Base-by-base conservation (phyloP, 2,888 invertebrate species). In the Tridacna crocea region DNA sequence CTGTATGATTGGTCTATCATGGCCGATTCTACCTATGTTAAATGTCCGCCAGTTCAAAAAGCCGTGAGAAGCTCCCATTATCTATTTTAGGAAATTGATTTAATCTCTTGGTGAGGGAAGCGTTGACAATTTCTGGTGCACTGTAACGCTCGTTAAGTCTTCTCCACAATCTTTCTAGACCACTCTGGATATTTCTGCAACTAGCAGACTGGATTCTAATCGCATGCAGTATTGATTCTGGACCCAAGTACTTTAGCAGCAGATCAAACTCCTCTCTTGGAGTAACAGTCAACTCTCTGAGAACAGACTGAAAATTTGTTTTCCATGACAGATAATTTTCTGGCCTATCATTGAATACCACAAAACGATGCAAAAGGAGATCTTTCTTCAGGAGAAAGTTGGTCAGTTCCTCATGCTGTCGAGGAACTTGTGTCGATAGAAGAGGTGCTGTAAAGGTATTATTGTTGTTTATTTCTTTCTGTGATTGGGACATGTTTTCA, bases 71-170 rank as follows among this genome's bases (percentile, higher is more conserved):
- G 26, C 46, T 48, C 1, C 48, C 46, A 19, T 6, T 26, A 19
- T 63, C 22, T 2, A 75, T 13, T 24, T 75, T 75, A 0, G 75
- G 75, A 65, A 75, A 75, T 15, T 11, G 19, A 19, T 65, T 17
- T 22, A 75, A 17, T 65, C 27, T 36, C 26, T 65, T 65, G 4
- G 36, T 63, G 11, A 75, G 27, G 11, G 75, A 65, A 8, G 47
- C 51, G 11, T 75, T 65, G 19, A 75, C 19, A 48, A 75, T 63
- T n/a, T 75, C 75, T 17, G 75, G 66, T 12, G 24, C 36, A 0
- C 66, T 65, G 27, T 75, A 75, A n/a, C 63, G 63, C 17, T 75
- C 75, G 22, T 75, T 55, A 55, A 72, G n/a, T 22, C 72, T 17
- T 51, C 22, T 11, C 72, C 72, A 72, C 26, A 72, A 12, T 72